Conservation (phyloP, 2,888 invertebrate genomes). For the Mythimna ferrago region DNA sequence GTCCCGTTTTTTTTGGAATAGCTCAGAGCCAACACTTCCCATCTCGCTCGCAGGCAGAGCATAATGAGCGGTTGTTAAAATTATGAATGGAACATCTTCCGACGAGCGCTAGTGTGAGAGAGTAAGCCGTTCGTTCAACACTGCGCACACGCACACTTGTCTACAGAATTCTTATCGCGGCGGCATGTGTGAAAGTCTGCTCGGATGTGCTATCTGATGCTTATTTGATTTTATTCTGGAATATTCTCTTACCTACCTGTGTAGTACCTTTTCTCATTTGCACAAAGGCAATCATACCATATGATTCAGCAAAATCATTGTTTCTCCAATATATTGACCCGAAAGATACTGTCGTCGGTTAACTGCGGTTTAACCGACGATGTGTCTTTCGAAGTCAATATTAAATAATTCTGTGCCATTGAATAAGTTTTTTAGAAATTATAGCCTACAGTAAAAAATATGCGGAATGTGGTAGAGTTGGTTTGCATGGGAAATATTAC, state of each 20-base stretch:
- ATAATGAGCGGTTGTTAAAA: slow-evolving; percentile 89
- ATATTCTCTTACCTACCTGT: slow-evolving; percentile 57
- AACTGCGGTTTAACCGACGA: slow-evolving; percentile 1
- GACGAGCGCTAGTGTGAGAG: slow-evolving; percentile 72
- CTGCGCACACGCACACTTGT: slow-evolving; percentile 61
- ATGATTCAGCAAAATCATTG: slow-evolving; percentile 48
- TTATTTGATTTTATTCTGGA: slow-evolving; percentile 67
- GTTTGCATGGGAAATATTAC: slow-evolving; percentile 18
- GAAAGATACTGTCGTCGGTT: slow-evolving; percentile 8
- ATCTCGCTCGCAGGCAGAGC: slow-evolving; percentile 78
- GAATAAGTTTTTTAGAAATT: background rate
- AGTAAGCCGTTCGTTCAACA: slow-evolving; percentile 62
- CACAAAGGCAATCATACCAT: slow-evolving; percentile 40
- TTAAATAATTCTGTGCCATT: background rate
- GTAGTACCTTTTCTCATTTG: slow-evolving; percentile 41
- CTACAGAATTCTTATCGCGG: slow-evolving; percentile 61
- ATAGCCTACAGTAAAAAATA: background rate
- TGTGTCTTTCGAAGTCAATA: slow-evolving; percentile 3
- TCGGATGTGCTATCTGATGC: slow-evolving; percentile 66
- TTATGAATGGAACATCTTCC: slow-evolving; percentile 88
- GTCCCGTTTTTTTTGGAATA: slow-evolving; percentile 68
- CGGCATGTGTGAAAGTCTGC: slow-evolving; percentile 68
- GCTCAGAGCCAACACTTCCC: slow-evolving; percentile 75
- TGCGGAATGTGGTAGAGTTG: slow-evolving; percentile 21
- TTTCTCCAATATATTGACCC: slow-evolving; percentile 22